Percentiles rank a stretch among this genome's conserved stretches.
phyloP scores from a whole-genome alignment of 1,140 invertebrate genomes.

The Pseudobourletiella spinata region DNA sequence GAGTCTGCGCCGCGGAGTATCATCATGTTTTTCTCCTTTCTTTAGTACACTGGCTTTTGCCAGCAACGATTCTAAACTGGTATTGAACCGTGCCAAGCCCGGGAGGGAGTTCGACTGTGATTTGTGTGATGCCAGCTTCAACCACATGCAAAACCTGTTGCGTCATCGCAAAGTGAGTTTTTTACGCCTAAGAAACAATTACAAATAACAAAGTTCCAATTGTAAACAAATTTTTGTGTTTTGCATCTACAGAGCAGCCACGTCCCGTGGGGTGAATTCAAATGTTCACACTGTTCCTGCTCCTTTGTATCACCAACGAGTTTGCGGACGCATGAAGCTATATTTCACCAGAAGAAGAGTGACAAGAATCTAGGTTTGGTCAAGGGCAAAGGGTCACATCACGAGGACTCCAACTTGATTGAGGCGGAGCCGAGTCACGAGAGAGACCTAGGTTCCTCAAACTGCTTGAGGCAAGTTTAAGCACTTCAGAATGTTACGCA shows the following conservation, averaged over 20 bases:
- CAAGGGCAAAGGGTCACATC: background rate
- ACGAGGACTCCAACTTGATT: background rate
- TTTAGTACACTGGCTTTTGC: constrained; percentile 1
- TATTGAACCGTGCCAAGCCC: background rate
- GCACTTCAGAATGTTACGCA: background rate
- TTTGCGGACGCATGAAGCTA: constrained; percentile 1
- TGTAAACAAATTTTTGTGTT: too few species aligned
- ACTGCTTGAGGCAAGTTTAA: background rate
- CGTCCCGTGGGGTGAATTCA: background rate
- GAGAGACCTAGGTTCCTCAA: background rate
- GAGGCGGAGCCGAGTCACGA: background rate
- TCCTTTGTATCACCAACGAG: background rate
- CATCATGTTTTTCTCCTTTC: background rate
- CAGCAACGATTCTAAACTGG: background rate
- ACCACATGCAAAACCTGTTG: background rate
- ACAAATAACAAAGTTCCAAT: too few species aligned
- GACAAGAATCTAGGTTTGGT: background rate
- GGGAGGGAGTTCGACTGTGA: background rate
- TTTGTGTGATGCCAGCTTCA: background rate
- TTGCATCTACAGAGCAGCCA: background rate
- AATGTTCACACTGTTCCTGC: background rate
- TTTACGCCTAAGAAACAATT: too few species aligned
- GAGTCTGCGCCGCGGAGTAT: too few species aligned
- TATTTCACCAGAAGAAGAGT: constrained; percentile 7
- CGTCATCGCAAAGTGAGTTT: constrained; percentile 1